Percentiles rank a stretch among this genome's conserved stretches.
phyloP scores from a whole-genome alignment of 2,797 vertebrate species.

The Gambelia wislizenii region DNA sequence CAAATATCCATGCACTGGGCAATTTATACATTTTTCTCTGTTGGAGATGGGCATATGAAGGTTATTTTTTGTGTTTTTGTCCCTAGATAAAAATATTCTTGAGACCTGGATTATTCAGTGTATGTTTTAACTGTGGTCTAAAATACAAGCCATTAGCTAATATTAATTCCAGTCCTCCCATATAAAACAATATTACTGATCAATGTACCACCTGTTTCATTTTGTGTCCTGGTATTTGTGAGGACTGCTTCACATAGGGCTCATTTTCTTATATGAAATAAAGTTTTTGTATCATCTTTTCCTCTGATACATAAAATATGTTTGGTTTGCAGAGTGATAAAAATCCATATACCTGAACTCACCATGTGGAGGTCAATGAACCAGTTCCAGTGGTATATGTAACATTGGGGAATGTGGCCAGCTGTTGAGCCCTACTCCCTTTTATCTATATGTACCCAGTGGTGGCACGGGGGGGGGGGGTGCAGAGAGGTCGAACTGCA shows the following conservation, averaged over 20 bases:
- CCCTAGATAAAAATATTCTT: background rate
- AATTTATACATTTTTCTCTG: slow-evolving; percentile 13
- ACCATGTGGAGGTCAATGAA: background rate
- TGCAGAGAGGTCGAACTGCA: too few relatives aligned
- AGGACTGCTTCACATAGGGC: background rate
- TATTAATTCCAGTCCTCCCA: background rate
- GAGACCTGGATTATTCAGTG: background rate
- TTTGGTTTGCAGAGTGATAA: background rate
- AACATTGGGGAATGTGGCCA: too few relatives aligned
- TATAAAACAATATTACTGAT: background rate
- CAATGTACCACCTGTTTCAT: background rate
- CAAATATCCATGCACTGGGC: background rate
- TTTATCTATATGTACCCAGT: too few relatives aligned
- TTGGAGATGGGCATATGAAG: background rate
- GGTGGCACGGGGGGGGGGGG: too few relatives aligned
- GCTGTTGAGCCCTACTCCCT: too few relatives aligned
- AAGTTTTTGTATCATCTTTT: background rate
- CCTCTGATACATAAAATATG: background rate
- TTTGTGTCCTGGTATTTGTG: background rate
- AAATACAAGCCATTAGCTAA: background rate
- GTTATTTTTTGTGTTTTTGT: slow-evolving; percentile 5
- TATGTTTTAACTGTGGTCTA: background rate
- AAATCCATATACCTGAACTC: background rate
- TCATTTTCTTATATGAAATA: background rate
- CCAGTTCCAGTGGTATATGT: too few relatives aligned